Evolutionary conservation across 2,888 invertebrate genomes (phyloP).

Genomic region (Leptopterna dolabrata): DNA sequence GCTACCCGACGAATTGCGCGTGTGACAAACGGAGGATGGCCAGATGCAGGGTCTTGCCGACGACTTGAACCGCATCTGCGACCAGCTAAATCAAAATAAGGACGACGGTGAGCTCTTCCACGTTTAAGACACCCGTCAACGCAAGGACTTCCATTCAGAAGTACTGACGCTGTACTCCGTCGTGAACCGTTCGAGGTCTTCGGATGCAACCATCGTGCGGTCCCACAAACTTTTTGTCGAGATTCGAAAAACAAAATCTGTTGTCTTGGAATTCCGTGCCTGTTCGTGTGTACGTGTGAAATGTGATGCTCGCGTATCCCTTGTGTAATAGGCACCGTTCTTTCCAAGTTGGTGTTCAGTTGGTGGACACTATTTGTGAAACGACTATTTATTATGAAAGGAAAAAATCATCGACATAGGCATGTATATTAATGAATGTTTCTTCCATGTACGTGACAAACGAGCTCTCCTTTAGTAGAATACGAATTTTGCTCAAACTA

Average conservation of each 20-base stretch:
- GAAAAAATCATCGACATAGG: no score
- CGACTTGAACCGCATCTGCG: constrained; percentile 62
- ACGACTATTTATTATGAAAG: no score
- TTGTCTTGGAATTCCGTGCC: background rate
- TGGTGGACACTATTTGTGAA: no score
- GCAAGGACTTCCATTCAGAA: background rate
- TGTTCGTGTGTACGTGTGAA: background rate
- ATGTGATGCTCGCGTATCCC: no score
- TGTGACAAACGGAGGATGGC: constrained; percentile 73
- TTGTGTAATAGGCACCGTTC: no score
- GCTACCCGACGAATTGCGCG: constrained; percentile 77
- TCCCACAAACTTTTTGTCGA: background rate
- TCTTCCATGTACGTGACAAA: no score
- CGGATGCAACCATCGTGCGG: background rate
- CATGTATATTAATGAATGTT: no score
- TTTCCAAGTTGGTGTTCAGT: no score
- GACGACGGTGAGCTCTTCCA: constrained; percentile 60
- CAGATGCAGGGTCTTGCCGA: constrained; percentile 62
- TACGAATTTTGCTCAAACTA: no score
- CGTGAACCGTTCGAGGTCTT: background rate
- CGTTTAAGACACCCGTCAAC: constrained; percentile 48
- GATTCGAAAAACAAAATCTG: background rate
- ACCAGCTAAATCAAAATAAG: constrained; percentile 61
- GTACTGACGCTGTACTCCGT: background rate
- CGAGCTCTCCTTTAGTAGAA: no score